Evolutionary conservation across 1,140 invertebrate genomes (phyloP), one percentile per base, ranked within the genome.

Genomic region (Hyposmocoma kahamanoa): DNA sequence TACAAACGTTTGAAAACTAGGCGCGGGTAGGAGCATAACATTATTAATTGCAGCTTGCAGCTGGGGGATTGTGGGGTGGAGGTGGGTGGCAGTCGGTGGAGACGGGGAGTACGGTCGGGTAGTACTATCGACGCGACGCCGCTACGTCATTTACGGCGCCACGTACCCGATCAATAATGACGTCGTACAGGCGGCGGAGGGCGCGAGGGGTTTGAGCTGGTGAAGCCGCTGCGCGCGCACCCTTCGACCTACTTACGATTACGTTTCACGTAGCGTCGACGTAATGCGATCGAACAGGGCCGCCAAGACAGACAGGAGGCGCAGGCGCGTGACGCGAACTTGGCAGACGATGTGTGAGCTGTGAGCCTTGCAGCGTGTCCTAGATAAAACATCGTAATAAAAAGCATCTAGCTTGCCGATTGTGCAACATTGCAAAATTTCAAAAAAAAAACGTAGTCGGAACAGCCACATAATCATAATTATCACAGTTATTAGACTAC

Each of bases 81-180:
- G 59, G 66, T 61, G 69, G 59, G 62, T 11, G 38, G 50, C 42
- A n/a, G n/a, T n/a, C n/a, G n/a, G n/a, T n/a, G n/a, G n/a, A n/a
- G n/a, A n/a, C n/a, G n/a, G n/a, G n/a, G n/a, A n/a, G n/a, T n/a
- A n/a, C n/a, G n/a, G n/a, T n/a, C 41, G 53, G 64, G 72, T 69
- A 45, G 61, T 73, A 78, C 71, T 75, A 79, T 57, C 65, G 73
- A 67, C 72, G 72, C 72, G 76, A 70, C 71, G 60, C 60, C 59
- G 59, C 80, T 84, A 84, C 80, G 80, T 84, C 80, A 84, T 67
- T 72, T 65, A 76, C 77, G 77, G 77, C 74, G 77, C 77, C 80
- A 81, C 77, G 80, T 81, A 75, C 70, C 41, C 71, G 76, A 84
- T 84, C 80, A 71, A 84, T 84, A 84, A 62, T 84, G 80, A 84